A percentile compares a stretch with the other conserved stretches of the same genome.
phyloP scores from a whole-genome alignment of 2,888 invertebrate genomes.

The Drosophila macrospina region DNA sequence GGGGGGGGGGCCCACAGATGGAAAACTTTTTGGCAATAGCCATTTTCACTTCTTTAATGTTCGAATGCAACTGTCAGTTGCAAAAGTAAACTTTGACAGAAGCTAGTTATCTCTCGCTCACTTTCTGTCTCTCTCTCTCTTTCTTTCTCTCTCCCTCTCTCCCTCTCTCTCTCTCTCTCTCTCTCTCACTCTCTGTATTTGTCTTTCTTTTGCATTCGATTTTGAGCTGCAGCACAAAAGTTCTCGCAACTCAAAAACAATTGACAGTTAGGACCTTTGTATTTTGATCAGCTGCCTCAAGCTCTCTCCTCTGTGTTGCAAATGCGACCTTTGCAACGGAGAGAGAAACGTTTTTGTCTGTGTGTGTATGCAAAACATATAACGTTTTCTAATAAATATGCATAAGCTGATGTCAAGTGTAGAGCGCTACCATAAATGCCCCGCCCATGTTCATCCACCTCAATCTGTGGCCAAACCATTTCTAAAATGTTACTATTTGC shows the following conservation, averaged over 20 bases:
- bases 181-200: not conserved
- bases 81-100: conserved; percentile 44
- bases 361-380: conserved; percentile 46
- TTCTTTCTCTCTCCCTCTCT: not conserved
- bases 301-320: not conserved
- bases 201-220: not conserved
- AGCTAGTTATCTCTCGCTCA: not conserved
- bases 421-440: conserved; percentile 60
- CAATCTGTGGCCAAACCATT: conserved; percentile 18
- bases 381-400: conserved; percentile 72
- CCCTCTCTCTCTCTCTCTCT: not conserved
- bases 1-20: too few relatives aligned
- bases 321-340: not conserved
- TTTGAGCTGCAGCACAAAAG: conserved; percentile 3
- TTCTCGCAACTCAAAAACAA: conserved; percentile 40
- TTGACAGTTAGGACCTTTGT: conserved; percentile 36
- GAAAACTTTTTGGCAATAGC: not conserved
- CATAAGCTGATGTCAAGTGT: conserved; percentile 61
- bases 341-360: conserved; percentile 19
- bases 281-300: not conserved
- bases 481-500: conserved; percentile 42
- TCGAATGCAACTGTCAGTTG: conserved; percentile 55
- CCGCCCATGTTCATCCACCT: conserved; percentile 70
- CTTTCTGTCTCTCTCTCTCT: not conserved
- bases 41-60: conserved; percentile 43